Conservation (phyloP, 1,140 invertebrate genomes). For the Trigoniulus corallinus region DNA sequence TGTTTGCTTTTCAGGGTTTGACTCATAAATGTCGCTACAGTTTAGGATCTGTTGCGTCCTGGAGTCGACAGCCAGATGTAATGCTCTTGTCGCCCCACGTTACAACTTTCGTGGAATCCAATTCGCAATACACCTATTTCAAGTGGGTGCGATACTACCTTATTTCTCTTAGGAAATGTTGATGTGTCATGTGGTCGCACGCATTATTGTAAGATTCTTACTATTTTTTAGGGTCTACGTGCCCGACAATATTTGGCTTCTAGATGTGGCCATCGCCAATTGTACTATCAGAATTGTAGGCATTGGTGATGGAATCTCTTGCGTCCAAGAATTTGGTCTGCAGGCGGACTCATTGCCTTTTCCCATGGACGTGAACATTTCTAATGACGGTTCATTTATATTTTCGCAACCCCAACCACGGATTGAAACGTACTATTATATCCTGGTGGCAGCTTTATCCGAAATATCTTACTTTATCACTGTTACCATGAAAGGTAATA, state of each 20-base stretch:
- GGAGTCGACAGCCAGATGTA: constrained; percentile 28
- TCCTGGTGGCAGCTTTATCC: constrained; percentile 30
- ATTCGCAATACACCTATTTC: constrained; percentile 6
- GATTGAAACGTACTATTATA: constrained; percentile 36
- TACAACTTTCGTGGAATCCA: background rate
- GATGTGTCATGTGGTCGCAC: background rate
- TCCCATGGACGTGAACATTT: constrained; percentile 1
- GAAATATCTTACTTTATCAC: constrained; percentile 28
- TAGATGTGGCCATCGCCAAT: constrained; percentile 29
- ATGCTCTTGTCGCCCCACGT: constrained; percentile 27
- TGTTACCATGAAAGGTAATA: constrained; percentile 27
- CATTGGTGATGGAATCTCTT: constrained; percentile 17
- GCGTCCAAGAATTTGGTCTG: constrained; percentile 6
- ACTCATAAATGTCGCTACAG: constrained; percentile 34
- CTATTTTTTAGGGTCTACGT: constrained; percentile 31
- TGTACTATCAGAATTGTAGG: constrained; percentile 16
- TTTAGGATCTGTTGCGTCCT: constrained; percentile 34
- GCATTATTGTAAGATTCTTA: background rate
- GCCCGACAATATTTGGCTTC: constrained; percentile 30
- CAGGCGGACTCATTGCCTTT: constrained; percentile 5
- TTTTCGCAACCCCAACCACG: constrained; percentile 31
- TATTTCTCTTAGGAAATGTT: background rate
- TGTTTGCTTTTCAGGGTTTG: constrained; percentile 15
- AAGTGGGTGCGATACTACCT: constrained; percentile 5
- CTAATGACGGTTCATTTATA: constrained; percentile 19